Base-by-base conservation (phyloP, 2,888 invertebrate genomes). In the Drosophila aldrichi region DNA sequence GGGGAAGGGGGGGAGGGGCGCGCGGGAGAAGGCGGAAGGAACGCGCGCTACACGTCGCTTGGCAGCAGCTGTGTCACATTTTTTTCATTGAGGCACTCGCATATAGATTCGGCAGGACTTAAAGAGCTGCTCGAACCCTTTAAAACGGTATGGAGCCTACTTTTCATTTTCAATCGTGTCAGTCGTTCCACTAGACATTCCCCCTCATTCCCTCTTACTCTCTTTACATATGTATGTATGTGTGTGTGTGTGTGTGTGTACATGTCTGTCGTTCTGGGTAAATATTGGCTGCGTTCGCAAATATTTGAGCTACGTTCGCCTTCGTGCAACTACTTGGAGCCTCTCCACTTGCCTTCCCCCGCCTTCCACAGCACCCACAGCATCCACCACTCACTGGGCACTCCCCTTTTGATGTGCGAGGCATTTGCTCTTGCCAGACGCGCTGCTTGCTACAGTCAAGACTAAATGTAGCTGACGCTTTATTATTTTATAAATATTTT, bases 231-330 rank as follows among this genome's bases (percentile, higher is more conserved):
- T 22, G 20, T 22, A 2, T 22, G 20, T 22, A 2, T 22, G 20
- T 22, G 20, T 41, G 9, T 41, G 1, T 41, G 5, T 10, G 5
- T 43, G 9, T 43, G 4, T 51, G 3, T 46, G 20, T 62, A 32
- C 22, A 22, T 22, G 36, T 44, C 51, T 62, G 22, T 63, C 74
- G 56, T 77, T 87, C 68, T 88, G 88, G 88, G 88, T 84, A 88
- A 87, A 84, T 84, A 84, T 87, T 79, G 77, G 64, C 70, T 57
- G 59, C 67, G 58, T 72, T 52, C 29, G 64, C 69, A 86, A 83
- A 83, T 83, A 83, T 83, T 83, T 81, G 70, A 84, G 65, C 59
- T 70, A 65, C 70, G 74, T 77, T 74, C 70, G 68, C 56, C 58
- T 48, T 38, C 56, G 49, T 62, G 52, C 36, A 61, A 70, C 70